phyloP scores from a whole-genome alignment of 2,888 invertebrate species.

The Chaetoderma sp. region DNA sequence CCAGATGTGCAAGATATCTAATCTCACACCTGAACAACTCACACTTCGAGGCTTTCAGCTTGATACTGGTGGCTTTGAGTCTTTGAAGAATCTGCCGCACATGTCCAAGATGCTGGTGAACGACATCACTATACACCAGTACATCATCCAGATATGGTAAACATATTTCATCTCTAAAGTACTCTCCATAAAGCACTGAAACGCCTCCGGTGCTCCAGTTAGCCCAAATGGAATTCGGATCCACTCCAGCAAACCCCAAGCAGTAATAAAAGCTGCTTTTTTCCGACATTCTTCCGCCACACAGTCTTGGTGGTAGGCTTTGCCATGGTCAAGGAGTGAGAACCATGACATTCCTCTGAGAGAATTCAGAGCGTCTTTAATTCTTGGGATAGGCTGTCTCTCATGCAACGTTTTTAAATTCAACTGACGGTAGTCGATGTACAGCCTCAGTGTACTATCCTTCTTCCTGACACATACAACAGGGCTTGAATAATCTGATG shows the following conservation, averaged over 20 bases:
- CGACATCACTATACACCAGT: slow-evolving; percentile 30
- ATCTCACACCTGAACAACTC: neutral
- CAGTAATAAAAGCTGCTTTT: slow-evolving; percentile 33
- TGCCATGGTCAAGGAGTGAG: slow-evolving; percentile 34
- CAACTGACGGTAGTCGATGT: slow-evolving; percentile 28
- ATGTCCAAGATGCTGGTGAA: slow-evolving; percentile 1
- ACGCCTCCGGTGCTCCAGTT: slow-evolving; percentile 30
- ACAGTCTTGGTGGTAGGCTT: slow-evolving; percentile 39
- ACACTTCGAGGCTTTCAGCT: neutral
- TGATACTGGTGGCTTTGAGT: too few relatives aligned
- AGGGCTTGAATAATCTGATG: slow-evolving; percentile 26
- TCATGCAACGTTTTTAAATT: slow-evolving; percentile 30
- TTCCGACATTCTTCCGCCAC: slow-evolving; percentile 23
- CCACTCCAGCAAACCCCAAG: slow-evolving; percentile 37
- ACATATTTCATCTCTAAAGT: slow-evolving; percentile 25
- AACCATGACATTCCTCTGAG: slow-evolving; percentile 33
- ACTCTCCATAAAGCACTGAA: slow-evolving; percentile 33
- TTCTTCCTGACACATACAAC: slow-evolving; percentile 38
- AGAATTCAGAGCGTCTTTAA: slow-evolving; percentile 35
- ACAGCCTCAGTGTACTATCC: neutral
- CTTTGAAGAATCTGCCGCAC: neutral
- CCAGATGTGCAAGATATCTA: neutral
- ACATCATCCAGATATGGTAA: slow-evolving; percentile 38
- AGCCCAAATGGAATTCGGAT: slow-evolving; percentile 32
- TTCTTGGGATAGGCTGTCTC: slow-evolving; percentile 31